Evolutionary conservation across 2,888 invertebrate species (phyloP).

Genomic region (Drosophila prolongata): DNA sequence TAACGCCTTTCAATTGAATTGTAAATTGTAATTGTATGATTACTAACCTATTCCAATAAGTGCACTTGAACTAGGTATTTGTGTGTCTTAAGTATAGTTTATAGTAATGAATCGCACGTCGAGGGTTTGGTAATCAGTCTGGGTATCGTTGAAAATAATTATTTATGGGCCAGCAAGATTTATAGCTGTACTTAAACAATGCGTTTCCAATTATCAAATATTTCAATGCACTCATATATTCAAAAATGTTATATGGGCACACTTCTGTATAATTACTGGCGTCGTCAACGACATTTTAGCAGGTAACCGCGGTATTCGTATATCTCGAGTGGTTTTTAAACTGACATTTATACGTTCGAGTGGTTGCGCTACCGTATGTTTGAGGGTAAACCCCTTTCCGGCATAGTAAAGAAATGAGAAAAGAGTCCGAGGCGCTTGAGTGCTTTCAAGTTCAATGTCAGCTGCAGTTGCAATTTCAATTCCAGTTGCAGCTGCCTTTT

Average conservation of each 20-base stretch:
- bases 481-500: constrained; percentile 47
- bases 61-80: constrained; percentile 12
- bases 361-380: constrained; percentile 30
- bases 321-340: constrained; percentile 44
- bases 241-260: constrained; percentile 46
- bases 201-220: constrained; percentile 51
- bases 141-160: constrained; percentile 12
- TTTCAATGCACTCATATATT: constrained; percentile 44
- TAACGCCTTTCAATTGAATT: constrained; percentile 2
- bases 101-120: constrained; percentile 1
- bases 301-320: constrained; percentile 3
- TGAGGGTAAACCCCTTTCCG: constrained; percentile 39
- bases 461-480: constrained; percentile 56
- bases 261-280: constrained; percentile 49
- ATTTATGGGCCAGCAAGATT: constrained; percentile 40
- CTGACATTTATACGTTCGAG: constrained; percentile 46
- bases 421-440: constrained; percentile 16
- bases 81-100: constrained; percentile 12
- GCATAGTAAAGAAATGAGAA: background rate
- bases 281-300: constrained; percentile 21
- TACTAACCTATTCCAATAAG: constrained; percentile 40
- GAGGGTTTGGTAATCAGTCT: constrained; percentile 20
- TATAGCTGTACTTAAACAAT: constrained; percentile 46
- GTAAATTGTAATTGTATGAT: constrained; percentile 13
- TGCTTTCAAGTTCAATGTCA: constrained; percentile 73